These are phyloP conservation scores for Platysternon megacephalum DNA, from an alignment of 2,113 vertebrate species.

Conservation along the genomic window DNA sequence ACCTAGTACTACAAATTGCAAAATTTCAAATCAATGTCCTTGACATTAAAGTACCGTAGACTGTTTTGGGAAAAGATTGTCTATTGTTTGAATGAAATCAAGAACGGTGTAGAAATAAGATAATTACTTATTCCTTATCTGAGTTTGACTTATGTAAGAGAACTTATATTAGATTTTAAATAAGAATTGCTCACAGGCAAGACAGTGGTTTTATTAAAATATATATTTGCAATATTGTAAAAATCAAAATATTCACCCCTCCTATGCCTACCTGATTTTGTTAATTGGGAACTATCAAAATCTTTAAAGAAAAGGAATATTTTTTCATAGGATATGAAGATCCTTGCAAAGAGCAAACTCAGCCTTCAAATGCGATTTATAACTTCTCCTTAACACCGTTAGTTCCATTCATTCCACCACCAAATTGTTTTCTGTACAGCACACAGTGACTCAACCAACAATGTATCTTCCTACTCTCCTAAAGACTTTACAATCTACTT, in stretches of 20 bases:
- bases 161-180: not conserved
- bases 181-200: too few species aligned
- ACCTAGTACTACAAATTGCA: too few species aligned
- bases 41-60: not conserved
- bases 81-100: not conserved
- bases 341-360: not conserved
- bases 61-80: not conserved
- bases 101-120: not conserved
- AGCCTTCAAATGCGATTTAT: not conserved
- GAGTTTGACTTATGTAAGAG: not conserved
- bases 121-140: not conserved
- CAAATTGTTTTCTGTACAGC: too few species aligned
- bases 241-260: not conserved
- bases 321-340: not conserved
- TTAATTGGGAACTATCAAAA: not conserved
- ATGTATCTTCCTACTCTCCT: not conserved
- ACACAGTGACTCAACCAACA: not conserved
- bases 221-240: not conserved
- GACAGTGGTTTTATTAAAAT: too few species aligned
- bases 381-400: not conserved
- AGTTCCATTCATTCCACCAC: not conserved
- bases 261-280: not conserved
- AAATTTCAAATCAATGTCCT: not conserved
- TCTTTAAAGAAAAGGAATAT: not conserved
- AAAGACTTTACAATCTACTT: not conserved